Base-by-base conservation (phyloP, 2,888 invertebrate species). In the Philaethria dido region DNA sequence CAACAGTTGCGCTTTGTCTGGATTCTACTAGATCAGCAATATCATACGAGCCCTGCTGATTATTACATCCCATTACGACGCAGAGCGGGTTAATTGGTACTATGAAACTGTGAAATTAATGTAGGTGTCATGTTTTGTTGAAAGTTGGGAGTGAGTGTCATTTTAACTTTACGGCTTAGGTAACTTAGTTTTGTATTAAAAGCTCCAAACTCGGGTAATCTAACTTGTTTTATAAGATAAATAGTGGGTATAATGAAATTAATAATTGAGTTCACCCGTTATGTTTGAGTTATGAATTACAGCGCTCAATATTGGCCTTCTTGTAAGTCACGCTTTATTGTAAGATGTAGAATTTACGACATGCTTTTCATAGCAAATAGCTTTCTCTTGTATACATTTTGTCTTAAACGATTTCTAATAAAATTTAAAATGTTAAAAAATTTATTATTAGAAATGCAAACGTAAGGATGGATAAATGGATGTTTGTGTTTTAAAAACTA, bases 71-170 rank as follows among this genome's bases (percentile, higher is more conserved):
- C 60, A 62, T 72, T 68, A 71, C 68, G 62, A 64, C 55, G 29
- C 54, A 65, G 62, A 69, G 72, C 68, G 63, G 65, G 70, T 68
- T 72, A 72, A 75, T 75, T 73, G 71, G 69, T 62, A 69, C 48
- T 67, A 64, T 64, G 68, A 65, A 74, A 73, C 74, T 73, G 68
- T 66, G 63, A 69, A 71, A 74, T 76, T 72, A 72, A 75, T 74
- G 70, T 64, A 63, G 69, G 66, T 69, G 72, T 68, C 70, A 61
- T 72, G 72, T 73, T 72, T 71, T 72, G 71, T 67, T 71, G 69
- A 69, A 68, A 70, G 63, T 70, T 69, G 67, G 67, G 69, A 69
- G 54, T 60, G 57, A 72, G 55, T 69, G 69, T 73, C 68, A 62
- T 69, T 74, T 66, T 62, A 73, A 71, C 71, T 75, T 74, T 70